Percentiles rank a stretch among this genome's conserved stretches.
Conservation (phyloP, 2,888 invertebrate genomes). For the Eumacrocentrus americanus region DNA sequence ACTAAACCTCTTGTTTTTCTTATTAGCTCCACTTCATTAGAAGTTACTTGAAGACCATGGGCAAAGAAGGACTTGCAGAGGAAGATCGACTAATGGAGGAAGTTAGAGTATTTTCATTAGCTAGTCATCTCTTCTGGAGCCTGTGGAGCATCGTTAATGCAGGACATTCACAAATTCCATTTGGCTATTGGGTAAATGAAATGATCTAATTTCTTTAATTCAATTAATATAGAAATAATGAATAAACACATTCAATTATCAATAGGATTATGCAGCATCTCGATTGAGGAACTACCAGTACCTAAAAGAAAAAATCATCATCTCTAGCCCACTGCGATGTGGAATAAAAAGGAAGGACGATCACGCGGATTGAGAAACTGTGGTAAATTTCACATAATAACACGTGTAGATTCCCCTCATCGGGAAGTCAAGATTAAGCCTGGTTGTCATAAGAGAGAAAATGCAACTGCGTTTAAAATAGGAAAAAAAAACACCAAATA, state of each 20-base stretch:
- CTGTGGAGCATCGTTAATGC: conserved; percentile 92
- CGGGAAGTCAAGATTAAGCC: not conserved
- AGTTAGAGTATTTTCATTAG: conserved; percentile 82
- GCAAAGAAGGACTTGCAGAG: conserved; percentile 63
- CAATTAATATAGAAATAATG: not conserved
- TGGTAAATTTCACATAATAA: not conserved
- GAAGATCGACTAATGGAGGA: conserved; percentile 74
- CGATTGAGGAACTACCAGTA: conserved; percentile 69
- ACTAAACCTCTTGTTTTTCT: too few relatives aligned
- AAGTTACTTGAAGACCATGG: conserved; percentile 57
- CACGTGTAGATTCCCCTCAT: not conserved
- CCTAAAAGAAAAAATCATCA: conserved; percentile 65
- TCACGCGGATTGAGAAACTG: conserved; percentile 38
- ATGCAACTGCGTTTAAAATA: not conserved
- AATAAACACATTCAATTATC: conserved; percentile 24
- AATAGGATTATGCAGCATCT: conserved; percentile 73
- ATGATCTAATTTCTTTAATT: not conserved
- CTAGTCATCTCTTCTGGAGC: conserved; percentile 92
- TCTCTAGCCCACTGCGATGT: conserved; percentile 35
- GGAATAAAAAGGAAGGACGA: conserved; percentile 41
- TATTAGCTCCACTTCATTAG: conserved; percentile 61
- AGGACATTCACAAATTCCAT: conserved; percentile 85
- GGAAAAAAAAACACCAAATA: not conserved
- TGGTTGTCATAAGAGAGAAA: not conserved
- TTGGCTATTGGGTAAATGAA: conserved; percentile 88